phyloP scores from a whole-genome alignment of 92 coral and sea anemone species.

The Isaurus tuberculatus region DNA sequence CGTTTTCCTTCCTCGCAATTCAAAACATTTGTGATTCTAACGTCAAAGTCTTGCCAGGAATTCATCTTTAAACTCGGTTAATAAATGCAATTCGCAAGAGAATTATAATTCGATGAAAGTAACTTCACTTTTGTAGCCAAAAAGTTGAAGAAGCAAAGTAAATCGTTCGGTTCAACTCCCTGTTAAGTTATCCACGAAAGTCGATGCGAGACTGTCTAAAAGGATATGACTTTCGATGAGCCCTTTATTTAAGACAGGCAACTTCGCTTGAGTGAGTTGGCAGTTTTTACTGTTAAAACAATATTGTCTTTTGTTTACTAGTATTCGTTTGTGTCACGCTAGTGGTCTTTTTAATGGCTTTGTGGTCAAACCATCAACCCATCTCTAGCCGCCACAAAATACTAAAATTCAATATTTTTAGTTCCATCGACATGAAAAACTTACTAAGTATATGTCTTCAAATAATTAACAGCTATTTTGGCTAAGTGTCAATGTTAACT shows the following conservation, averaged over 20 bases:
- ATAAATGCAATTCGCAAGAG: neutral
- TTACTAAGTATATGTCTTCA: neutral
- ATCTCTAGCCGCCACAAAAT: neutral
- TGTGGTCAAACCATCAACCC: neutral
- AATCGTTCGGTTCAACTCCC: no score
- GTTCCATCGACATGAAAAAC: no score
- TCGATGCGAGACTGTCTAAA: neutral
- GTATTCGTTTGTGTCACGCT: conserved; percentile 18
- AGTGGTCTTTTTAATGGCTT: neutral
- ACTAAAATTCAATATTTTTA: neutral
- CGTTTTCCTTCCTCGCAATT: conserved; percentile 14
- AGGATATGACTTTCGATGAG: neutral
- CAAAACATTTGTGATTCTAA: neutral
- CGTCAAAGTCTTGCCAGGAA: conserved; percentile 16
- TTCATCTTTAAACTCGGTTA: neutral
- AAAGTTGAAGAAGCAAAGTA: neutral
- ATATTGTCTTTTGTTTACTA: conserved; percentile 21
- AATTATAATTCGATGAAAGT: neutral
- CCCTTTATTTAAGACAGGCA: neutral
- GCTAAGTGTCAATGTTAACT: neutral
- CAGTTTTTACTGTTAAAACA: conserved; percentile 21
- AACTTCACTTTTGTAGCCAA: neutral
- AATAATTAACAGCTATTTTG: neutral
- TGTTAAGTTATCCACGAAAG: neutral
- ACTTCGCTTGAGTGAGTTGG: conserved; percentile 19